A percentile compares a stretch with the other conserved stretches of the same genome.
These are phyloP conservation scores for Clarias pachynema DNA, from an alignment of 2,797 vertebrate genomes.

Conservation along the genomic window DNA sequence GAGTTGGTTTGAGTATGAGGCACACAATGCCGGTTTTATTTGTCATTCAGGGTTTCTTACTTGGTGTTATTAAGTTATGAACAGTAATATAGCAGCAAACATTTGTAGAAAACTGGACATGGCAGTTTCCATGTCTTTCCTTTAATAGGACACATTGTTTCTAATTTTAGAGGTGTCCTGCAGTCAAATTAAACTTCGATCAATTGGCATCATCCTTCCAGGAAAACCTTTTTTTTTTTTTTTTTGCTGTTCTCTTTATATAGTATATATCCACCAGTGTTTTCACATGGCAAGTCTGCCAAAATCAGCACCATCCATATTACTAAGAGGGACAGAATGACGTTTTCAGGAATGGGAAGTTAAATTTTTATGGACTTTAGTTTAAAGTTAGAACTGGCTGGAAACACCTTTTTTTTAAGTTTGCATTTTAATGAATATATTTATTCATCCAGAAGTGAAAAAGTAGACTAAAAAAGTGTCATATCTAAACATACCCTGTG, in stretches of 20 bases:
- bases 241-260: neutral
- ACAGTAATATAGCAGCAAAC: neutral
- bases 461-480: neutral
- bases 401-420: too few species aligned
- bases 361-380: neutral
- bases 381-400: too few species aligned
- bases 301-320: neutral
- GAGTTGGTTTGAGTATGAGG: neutral
- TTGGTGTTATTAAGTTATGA: neutral
- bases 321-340: neutral
- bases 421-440: neutral
- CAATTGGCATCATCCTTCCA: neutral
- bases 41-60: neutral
- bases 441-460: neutral
- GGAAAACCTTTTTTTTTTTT: neutral
- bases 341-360: neutral
- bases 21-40: neutral
- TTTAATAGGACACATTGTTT: neutral
- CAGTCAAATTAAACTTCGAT: neutral
- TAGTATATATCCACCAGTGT: neutral
- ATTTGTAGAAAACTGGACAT: neutral
- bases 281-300: neutral
- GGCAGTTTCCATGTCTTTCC: neutral
- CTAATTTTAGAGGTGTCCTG: neutral
- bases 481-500: slow-evolving; percentile 1